A percentile compares a stretch with the other conserved stretches of the same genome.
Evolutionary conservation across 2,113 vertebrate genomes (phyloP).

Genomic region (Siphamia tubifer): DNA sequence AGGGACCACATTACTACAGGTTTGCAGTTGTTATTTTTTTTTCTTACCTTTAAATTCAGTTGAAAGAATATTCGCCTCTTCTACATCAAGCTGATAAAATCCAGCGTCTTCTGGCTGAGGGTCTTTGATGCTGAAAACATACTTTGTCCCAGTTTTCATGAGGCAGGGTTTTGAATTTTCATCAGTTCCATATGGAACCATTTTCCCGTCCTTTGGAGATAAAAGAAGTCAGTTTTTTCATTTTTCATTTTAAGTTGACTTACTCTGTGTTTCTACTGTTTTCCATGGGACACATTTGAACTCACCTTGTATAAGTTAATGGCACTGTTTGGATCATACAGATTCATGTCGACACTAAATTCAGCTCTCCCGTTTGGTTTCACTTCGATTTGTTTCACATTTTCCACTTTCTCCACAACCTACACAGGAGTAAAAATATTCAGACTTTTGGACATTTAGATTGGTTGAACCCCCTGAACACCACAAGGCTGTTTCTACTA

Average conservation of each 20-base stretch:
- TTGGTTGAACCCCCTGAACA: no score
- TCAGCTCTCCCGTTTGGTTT: constrained; percentile 79
- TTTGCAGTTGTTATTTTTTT: not conserved
- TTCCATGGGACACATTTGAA: constrained; percentile 11
- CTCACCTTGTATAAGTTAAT: constrained; percentile 89
- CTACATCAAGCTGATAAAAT: constrained; percentile 88
- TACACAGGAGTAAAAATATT: constrained; percentile 36
- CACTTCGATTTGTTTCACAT: constrained; percentile 82
- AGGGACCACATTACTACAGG: no score
- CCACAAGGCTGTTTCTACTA: no score
- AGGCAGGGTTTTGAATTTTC: constrained; percentile 79
- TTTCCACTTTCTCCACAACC: constrained; percentile 80
- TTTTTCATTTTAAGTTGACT: not conserved
- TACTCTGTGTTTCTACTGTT: not conserved
- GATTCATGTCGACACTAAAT: constrained; percentile 84
- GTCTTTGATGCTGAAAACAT: constrained; percentile 83
- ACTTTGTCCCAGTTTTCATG: constrained; percentile 77
- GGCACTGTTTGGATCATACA: constrained; percentile 79
- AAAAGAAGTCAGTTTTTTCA: not conserved
- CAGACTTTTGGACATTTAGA: not conserved
- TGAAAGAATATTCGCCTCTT: constrained; percentile 82
- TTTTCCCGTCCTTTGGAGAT: constrained; percentile 81
- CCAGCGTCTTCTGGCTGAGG: constrained; percentile 85
- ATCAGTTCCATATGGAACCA: constrained; percentile 73
- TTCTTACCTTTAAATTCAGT: constrained; percentile 81